These are phyloP conservation scores for Takifugu rubripes DNA, from an alignment of 2,797 vertebrate genomes.

Conservation along the genomic window DNA sequence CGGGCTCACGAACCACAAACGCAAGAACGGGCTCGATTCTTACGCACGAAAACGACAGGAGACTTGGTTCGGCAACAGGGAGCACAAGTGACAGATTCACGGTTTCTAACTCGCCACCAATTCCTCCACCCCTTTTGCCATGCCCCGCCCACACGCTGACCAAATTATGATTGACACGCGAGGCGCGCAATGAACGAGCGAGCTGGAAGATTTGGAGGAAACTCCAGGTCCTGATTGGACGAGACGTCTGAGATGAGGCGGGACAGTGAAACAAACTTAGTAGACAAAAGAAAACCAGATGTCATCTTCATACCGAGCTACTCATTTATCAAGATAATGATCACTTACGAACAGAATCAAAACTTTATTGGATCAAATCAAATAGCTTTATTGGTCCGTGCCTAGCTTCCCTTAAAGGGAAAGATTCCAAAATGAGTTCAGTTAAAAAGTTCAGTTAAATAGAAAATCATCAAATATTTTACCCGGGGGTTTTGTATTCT, in stretches of 20 bases:
- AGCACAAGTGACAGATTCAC: conserved; percentile 65
- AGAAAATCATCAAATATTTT: too few relatives aligned
- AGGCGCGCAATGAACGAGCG: conserved; percentile 52
- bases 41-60: conserved; percentile 33
- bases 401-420: too few relatives aligned
- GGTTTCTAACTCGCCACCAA: conserved; percentile 48
- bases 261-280: too few relatives aligned
- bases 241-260: not conserved
- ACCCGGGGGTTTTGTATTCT: too few relatives aligned
- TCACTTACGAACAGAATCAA: too few relatives aligned
- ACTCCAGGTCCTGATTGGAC: conserved; percentile 29
- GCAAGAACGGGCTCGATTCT: not conserved
- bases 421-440: too few relatives aligned
- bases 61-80: conserved; percentile 59
- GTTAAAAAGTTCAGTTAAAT: too few relatives aligned
- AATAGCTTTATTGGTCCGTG: too few relatives aligned
- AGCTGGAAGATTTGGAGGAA: conserved; percentile 1
- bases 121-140: conserved; percentile 5
- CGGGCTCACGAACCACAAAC: not conserved
- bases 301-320: too few relatives aligned
- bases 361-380: too few relatives aligned
- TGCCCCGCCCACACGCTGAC: conserved; percentile 40
- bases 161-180: conserved; percentile 45
- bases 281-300: too few relatives aligned
- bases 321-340: too few relatives aligned